A percentile compares a stretch with the other conserved stretches of the same genome.
phyloP scores from a whole-genome alignment of 64 coral and sea anemone species.

The Porites australiensis region DNA sequence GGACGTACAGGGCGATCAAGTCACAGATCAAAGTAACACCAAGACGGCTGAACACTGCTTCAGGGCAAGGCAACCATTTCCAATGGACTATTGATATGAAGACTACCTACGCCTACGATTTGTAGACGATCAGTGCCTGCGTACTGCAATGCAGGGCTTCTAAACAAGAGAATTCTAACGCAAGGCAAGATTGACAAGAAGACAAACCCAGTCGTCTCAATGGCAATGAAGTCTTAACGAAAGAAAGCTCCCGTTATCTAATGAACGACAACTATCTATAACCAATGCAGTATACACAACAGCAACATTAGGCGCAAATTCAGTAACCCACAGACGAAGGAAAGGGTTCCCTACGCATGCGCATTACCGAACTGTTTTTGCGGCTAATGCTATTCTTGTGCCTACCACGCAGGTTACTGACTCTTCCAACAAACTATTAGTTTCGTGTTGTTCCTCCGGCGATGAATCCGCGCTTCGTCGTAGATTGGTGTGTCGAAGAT shows the following conservation, averaged over 20 bases:
- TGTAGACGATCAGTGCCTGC: conserved; percentile 9
- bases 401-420: not conserved
- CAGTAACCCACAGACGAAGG: no score
- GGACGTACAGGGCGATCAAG: no score
- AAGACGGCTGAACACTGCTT: not conserved
- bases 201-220: not conserved
- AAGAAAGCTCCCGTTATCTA: not conserved
- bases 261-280: not conserved
- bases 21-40: no score
- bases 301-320: no score
- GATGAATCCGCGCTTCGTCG: not conserved
- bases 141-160: not conserved
- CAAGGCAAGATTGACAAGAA: not conserved
- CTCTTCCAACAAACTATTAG: not conserved
- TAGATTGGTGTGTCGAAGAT: not conserved
- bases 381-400: no score
- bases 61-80: not conserved
- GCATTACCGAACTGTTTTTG: no score
- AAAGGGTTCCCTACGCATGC: no score
- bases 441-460: not conserved
- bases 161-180: no score
- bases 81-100: not conserved
- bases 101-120: not conserved
- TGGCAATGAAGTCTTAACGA: not conserved
- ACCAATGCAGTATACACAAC: not conserved